These are phyloP conservation scores for Jaculus jaculus DNA, from an alignment of 2,113 vertebrate genomes.

Conservation along the genomic window DNA sequence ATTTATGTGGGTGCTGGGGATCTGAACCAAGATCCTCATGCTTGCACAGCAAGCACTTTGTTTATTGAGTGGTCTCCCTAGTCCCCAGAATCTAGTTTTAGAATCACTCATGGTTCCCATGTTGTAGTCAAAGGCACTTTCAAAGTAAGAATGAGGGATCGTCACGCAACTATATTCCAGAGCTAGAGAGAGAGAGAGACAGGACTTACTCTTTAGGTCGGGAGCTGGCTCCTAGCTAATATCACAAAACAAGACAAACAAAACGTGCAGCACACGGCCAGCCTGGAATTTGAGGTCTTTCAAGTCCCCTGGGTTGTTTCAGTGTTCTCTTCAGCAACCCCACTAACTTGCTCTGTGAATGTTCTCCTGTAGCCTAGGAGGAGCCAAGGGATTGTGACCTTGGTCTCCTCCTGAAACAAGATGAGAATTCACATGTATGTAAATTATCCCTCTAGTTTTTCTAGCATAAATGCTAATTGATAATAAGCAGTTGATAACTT, in stretches of 20 bases:
- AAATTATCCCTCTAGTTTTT: slow-evolving; percentile 4
- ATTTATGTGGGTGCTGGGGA: no score
- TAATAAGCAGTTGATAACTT: slow-evolving; percentile 37
- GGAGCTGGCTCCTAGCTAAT: not conserved
- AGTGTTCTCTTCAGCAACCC: not conserved
- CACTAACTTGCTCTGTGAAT: accelerated
- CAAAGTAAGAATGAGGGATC: not conserved
- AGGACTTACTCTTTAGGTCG: not conserved
- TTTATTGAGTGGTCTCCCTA: no score
- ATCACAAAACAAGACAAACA: not conserved
- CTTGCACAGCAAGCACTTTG: no score
- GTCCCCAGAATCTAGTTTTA: not conserved
- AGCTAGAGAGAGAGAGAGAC: not conserved
- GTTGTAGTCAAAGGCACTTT: not conserved
- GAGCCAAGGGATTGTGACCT: not conserved
- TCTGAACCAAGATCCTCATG: no score
- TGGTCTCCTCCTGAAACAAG: not conserved
- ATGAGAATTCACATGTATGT: slow-evolving; percentile 3
- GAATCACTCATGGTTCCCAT: not conserved
- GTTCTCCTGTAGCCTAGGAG: not conserved
- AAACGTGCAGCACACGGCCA: not conserved
- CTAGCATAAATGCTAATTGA: slow-evolving; percentile 17
- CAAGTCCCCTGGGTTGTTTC: accelerated
- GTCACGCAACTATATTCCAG: not conserved
- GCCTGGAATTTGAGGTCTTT: not conserved